Base-by-base conservation (phyloP, 2,888 invertebrate genomes). In the Charanyca ferruginea region DNA sequence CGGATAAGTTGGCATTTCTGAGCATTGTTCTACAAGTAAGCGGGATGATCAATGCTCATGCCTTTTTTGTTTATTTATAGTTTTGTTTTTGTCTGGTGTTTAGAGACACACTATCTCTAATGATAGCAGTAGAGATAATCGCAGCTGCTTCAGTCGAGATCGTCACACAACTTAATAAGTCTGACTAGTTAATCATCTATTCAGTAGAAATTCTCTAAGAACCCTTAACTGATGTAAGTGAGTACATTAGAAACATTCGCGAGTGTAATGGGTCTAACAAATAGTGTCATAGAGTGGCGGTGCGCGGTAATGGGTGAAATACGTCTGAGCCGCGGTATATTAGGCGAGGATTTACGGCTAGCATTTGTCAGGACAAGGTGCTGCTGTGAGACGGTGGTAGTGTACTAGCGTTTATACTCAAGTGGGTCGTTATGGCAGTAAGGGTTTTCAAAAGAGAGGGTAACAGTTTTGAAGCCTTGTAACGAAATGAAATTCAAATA, bases 241-340 rank as follows among this genome's bases (percentile, higher is more conserved):
- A 32, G 32, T 32, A 32, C 32, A 3, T 32, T 11, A 32, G 32
- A 32, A 32, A 9, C 28, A 32, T 9, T 32, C 32, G 32, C 32
- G 9, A 9, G 6, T 2, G 22, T 25, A 48, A 38, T 38, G 32
- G 25, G 47, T 61, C 2, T 58, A 23, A 72, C 53, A 68, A 72
- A 76, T 72, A 67, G 57, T 48, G 72, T 25, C 59, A 38, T 22
- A 47, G 44, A 62, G 65, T 25, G 54, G 44, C 25, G 25, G 38
- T 20, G 44, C 44, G 44, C 45, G 13, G 48, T 65, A 68, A 68
- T 73, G 68, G 73, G 58, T 47, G 42, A 65, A 49, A 69, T 73
- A 73, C 53, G 61, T 79, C 65, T 54, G 59, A 11, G 41, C 51
- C 63, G 48, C 57, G 38, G 54, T 66, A 42, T 66, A 68, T 73